A percentile compares a stretch with the other conserved stretches of the same genome.
Conservation (phyloP, 2,888 invertebrate species). For the Coleophora flavipennella region DNA sequence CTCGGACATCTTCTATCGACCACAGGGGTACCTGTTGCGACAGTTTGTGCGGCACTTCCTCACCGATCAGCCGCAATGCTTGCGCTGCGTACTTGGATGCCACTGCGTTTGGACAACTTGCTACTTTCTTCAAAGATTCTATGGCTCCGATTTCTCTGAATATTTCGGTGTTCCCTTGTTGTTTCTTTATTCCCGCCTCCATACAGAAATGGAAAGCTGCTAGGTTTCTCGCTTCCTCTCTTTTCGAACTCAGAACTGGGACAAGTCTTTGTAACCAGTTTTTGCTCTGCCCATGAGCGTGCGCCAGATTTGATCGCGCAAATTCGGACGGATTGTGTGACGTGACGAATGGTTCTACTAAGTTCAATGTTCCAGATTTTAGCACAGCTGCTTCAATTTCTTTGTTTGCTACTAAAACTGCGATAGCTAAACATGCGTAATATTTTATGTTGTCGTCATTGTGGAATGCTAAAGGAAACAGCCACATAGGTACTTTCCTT, state of each 20-base stretch:
- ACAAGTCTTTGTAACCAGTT: slow-evolving; percentile 95
- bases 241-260: slow-evolving; percentile 93
- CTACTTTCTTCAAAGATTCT: slow-evolving; percentile 94
- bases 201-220: slow-evolving; percentile 99
- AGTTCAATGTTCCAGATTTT: slow-evolving; percentile 95
- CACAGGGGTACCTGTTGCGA: slow-evolving; percentile 98
- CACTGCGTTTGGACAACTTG: slow-evolving; percentile 97
- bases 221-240: slow-evolving; percentile 95
- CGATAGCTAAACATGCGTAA: slow-evolving; percentile 98
- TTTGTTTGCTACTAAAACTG: slow-evolving; percentile 95
- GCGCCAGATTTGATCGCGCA: slow-evolving; percentile 91
- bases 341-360: slow-evolving; percentile 97
- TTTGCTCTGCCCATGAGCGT: slow-evolving; percentile 96
- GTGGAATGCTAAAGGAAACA: slow-evolving; percentile 97
- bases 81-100: slow-evolving; percentile 97
- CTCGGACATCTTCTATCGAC: slow-evolving; percentile 96
- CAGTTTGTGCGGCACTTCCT: slow-evolving; percentile 96
- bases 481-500: slow-evolving; percentile 94
- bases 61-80: slow-evolving; percentile 92
- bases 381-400: slow-evolving; percentile 97
- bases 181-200: slow-evolving; percentile 98
- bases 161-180: slow-evolving; percentile 91
- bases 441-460: slow-evolving; percentile 98
- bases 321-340: slow-evolving; percentile 96
- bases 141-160: slow-evolving; percentile 96